These are phyloP conservation scores for Oncorhynchus keta DNA, from an alignment of 2,113 vertebrate species.

Conservation along the genomic window DNA sequence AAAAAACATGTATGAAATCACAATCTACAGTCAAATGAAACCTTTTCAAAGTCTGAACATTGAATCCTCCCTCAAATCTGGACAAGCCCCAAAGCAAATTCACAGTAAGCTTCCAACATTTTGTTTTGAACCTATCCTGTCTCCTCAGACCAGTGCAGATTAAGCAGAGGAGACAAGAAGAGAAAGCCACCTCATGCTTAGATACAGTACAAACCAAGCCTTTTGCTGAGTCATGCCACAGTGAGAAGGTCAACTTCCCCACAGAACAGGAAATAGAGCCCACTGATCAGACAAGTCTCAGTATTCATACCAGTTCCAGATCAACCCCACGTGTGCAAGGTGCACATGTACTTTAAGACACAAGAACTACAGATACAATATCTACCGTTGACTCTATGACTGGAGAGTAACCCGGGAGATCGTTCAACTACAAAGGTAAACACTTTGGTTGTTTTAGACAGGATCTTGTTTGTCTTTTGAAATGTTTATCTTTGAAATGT, in stretches of 20 bases:
- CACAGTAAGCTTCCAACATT: no score
- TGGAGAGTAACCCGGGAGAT: no score
- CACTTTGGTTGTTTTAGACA: not conserved
- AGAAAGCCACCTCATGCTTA: not conserved
- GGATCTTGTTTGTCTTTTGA: not conserved
- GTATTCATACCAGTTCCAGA: not conserved
- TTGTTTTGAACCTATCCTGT: no score
- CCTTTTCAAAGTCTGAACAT: not conserved
- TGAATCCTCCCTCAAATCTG: not conserved
- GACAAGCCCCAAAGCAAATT: no score
- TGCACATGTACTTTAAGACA: not conserved
- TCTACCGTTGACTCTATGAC: no score
- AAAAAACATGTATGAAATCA: no score
- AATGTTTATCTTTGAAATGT: not conserved
- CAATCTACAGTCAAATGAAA: no score
- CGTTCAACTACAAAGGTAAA: no score
- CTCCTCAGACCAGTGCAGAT: not conserved
- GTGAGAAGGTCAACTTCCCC: not conserved
- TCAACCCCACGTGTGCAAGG: not conserved
- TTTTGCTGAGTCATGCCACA: not conserved
- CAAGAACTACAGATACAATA: not conserved
- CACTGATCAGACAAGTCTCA: not conserved
- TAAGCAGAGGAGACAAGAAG: not conserved
- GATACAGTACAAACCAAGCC: not conserved
- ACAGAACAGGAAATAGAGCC: not conserved